Base-by-base conservation (phyloP, 2,113 vertebrate genomes). In the Oreochromis aureus region DNA sequence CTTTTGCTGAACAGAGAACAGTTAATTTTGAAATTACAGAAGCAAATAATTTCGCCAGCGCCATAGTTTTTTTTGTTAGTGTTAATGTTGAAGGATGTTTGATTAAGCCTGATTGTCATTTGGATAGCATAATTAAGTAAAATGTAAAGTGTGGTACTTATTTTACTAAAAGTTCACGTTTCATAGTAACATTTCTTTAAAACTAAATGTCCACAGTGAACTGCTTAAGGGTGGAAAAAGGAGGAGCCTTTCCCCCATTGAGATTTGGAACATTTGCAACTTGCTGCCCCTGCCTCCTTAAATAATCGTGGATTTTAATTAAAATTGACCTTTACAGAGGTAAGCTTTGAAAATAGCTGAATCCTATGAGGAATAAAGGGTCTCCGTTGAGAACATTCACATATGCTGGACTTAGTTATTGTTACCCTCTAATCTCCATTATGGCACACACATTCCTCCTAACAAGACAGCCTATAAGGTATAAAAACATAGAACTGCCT, bases 301-400 rank as follows among this genome's bases (percentile, higher is more conserved):
- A 46, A 84, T 79, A 87, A 88, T 89, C 56, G 84, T 86, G 81
- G 83, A 92, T 87, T 92, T 76, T 93, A 94, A 95, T 95, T 91
- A 94, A 81, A 84, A 86, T 1, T 87, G 89, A 93, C 94, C 93
- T 92, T 92, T 87, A 92, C 91, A 83, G 88, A 89, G 89, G 73
- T 89, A 84, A 46, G 80, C 84, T 90, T 89, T 88, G 87, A 93
- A 92, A 81, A 89, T 66, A 58, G 59, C 69, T 66, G 83, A 87
- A 86, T 84, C 91, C 87, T 84, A 18, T 34, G 91, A 90, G 88
- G 63, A 46, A 73, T 76, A 39, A 32, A 27, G 55, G 13, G 80
- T 69, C 59, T 91, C 89, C 73, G 41, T 10, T 53, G 48, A 90
- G 88, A 86, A 83, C 59, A 41, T n/a, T 84, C 87, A 69, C 36